Conservation (phyloP, 2,113 vertebrate genomes). For the Mustelus asterias region DNA sequence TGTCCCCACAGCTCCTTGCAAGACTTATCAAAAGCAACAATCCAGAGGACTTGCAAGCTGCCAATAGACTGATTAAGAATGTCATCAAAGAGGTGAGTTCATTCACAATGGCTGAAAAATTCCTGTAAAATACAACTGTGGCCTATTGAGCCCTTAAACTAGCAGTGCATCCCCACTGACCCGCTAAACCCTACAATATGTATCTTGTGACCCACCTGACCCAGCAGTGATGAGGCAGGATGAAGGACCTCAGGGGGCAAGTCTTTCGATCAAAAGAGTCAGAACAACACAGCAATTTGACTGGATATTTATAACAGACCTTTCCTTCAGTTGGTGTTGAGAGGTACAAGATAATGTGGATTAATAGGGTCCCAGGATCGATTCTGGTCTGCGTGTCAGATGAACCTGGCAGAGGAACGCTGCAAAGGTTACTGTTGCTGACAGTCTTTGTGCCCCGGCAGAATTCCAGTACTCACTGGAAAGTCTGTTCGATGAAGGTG, state of each 20-base stretch:
- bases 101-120: neutral
- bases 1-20: conserved; percentile 62
- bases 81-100: conserved; percentile 68
- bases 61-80: conserved; percentile 80
- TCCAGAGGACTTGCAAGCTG: conserved; percentile 75
- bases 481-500: neutral
- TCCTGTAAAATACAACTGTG: neutral
- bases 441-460: rapidly evolving
- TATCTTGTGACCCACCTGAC: neutral
- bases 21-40: conserved; percentile 71
- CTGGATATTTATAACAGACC: neutral
- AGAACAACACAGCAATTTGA: neutral
- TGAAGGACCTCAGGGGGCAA: neutral
- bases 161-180: neutral
- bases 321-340: neutral
- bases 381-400: neutral
- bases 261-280: neutral
- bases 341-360: neutral
- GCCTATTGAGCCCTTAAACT: neutral
- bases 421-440: neutral
- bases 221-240: neutral
- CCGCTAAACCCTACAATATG: neutral
- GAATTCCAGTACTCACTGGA: conserved; percentile 29
- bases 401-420: neutral
- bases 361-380: neutral